Conservation (phyloP, 2,797 vertebrate genomes). For the Falco columbarius region DNA sequence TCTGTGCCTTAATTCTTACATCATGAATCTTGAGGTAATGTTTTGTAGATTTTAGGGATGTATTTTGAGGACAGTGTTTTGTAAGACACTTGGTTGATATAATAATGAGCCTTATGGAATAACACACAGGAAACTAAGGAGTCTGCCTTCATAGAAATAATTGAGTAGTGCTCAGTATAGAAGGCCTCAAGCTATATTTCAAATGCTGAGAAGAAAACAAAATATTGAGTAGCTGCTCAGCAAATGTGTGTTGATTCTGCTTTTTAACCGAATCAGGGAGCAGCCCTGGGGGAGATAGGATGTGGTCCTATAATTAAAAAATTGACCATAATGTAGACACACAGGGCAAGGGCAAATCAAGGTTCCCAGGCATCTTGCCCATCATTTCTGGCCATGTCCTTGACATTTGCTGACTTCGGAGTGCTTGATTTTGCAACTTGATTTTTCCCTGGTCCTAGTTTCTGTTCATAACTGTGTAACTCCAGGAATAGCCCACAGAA, state of each 20-base stretch:
- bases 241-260: neutral
- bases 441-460: neutral
- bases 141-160: neutral
- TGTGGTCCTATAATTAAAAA: constrained; percentile 1
- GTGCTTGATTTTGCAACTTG: neutral
- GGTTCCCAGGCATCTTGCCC: neutral
- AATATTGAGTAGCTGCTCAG: neutral
- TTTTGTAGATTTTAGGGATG: neutral
- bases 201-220: neutral
- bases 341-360: neutral
- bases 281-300: neutral
- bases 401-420: constrained; percentile 15
- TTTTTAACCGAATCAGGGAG: neutral
- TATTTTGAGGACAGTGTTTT: neutral
- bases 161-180: neutral
- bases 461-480: neutral
- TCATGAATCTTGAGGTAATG: neutral
- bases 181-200: neutral
- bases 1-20: neutral
- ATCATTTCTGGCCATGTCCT: neutral
- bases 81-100: neutral
- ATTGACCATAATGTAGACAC: neutral
- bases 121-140: neutral
- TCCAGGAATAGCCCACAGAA: neutral
- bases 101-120: neutral